Evolutionary conservation across 2,888 invertebrate species (phyloP), one percentile per base, ranked within the genome.

Genomic region (Ophion slaviceki): DNA sequence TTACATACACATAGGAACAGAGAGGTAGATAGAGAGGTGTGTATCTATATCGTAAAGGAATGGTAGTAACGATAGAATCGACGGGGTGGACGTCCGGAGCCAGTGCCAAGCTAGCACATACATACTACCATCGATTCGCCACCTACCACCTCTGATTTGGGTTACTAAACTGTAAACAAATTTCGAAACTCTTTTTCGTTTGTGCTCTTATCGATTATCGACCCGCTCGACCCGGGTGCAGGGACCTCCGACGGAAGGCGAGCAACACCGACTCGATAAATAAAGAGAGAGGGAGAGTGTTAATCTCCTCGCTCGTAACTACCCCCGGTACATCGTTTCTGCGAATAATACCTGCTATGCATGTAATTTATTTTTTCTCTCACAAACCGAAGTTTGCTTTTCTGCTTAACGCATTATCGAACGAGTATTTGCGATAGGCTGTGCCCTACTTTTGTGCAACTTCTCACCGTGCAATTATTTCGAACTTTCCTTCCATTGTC

Each of bases 121-220:
- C 71, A 64, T 53, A 71, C 40, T 40, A 59, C 78, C 59, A 57
- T 57, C 45, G 59, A 79, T 67, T 20, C 61, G 14, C 74, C 71
- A 28, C 36, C 76, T 64, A 45, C 57, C 88, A 87, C 85, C 89
- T 88, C 90, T 89, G 91, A 93, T 92, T 93, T 92, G 91, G 92
- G 92, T 93, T 93, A 92, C 92, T 91, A 93, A 93, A 92, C 92
- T 92, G 92, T 93, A 93, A 93, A 93, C 93, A 93, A 92, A 93
- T 93, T 92, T 91, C 80, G 87, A 75, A 75, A 91, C 89, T 70
- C 89, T 79, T 78, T 68, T 78, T 78, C 90, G 91, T 92, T 92
- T 92, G 89, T 90, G 68, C 70, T 81, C 88, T 89, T 87, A 92
- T 92, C 92, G 93, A 93, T 93, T 92, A 93, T 93, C 92, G 93